phyloP scores from a whole-genome alignment of 2,113 vertebrate genomes.

The Tauraco erythrolophus region DNA sequence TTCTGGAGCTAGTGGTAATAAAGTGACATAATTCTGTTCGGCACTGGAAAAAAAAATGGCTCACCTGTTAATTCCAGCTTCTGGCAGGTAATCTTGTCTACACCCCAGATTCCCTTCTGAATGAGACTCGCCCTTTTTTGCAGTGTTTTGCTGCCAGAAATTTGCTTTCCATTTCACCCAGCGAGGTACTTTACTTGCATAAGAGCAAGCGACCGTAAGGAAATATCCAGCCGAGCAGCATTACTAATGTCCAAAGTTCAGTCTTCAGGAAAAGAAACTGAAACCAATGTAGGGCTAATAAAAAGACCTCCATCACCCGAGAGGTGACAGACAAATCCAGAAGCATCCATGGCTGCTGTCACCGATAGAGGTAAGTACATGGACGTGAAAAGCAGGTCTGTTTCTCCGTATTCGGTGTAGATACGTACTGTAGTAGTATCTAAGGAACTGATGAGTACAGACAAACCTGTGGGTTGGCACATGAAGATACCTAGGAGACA shows the following conservation, averaged over 20 bases:
- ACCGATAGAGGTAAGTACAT: neutral
- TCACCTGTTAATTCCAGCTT: neutral
- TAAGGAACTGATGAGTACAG: neutral
- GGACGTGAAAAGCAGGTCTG: neutral
- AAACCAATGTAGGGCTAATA: neutral
- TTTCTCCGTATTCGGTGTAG: neutral
- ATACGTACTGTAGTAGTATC: neutral
- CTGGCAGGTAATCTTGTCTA: neutral
- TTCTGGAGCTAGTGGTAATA: neutral
- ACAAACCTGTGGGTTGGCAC: neutral
- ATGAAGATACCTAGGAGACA: neutral
- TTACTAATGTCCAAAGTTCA: neutral
- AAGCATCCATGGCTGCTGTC: neutral
- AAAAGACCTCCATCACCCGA: neutral
- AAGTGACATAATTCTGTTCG: neutral
- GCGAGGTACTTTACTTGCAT: fast-evolving
- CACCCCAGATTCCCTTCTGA: neutral
- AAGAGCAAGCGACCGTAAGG: neutral
- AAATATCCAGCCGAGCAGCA: neutral
- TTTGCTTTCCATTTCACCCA: neutral
- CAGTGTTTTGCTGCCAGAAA: neutral
- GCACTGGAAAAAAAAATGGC: neutral
- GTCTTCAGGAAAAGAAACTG: neutral
- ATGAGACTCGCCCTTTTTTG: neutral
- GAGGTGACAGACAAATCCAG: neutral